phyloP scores from a whole-genome alignment of 2,113 vertebrate species.

The Eulacestoma nigropectus region DNA sequence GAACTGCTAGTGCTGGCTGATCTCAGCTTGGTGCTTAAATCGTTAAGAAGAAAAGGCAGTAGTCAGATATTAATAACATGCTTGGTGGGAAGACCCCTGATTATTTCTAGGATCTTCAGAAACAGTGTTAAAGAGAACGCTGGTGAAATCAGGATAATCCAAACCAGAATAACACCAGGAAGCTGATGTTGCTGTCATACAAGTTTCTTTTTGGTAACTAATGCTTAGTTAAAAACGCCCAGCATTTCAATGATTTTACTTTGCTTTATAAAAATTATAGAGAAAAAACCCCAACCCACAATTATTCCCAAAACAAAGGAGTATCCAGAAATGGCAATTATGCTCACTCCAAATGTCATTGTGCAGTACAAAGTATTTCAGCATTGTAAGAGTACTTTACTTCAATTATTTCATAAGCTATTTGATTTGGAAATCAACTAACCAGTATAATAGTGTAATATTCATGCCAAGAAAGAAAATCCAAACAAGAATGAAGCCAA shows the following conservation, averaged over 20 bases:
- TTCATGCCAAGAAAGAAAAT: constrained; percentile 50
- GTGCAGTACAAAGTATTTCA: constrained; percentile 11
- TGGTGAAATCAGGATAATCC: background rate
- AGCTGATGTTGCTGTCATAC: background rate
- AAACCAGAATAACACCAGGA: background rate
- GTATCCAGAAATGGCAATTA: constrained; percentile 18
- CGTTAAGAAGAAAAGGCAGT: background rate
- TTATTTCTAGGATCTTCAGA: background rate
- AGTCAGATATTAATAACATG: background rate
- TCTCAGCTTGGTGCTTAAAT: background rate
- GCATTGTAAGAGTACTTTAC: constrained; percentile 37
- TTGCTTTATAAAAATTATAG: background rate
- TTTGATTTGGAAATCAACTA: constrained; percentile 53
- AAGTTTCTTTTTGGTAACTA: background rate
- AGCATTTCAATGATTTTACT: background rate
- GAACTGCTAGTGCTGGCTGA: background rate
- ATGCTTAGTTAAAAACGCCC: background rate
- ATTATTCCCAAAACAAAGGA: constrained; percentile 33
- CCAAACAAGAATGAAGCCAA: constrained; percentile 58
- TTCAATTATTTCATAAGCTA: constrained; percentile 60
- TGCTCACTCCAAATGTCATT: constrained; percentile 21
- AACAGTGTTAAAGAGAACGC: background rate
- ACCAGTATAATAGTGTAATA: constrained; percentile 24
- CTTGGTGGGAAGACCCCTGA: background rate
- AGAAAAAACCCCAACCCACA: background rate